Base-by-base conservation (phyloP, 2,888 invertebrate genomes). In the Chalcis sispes region DNA sequence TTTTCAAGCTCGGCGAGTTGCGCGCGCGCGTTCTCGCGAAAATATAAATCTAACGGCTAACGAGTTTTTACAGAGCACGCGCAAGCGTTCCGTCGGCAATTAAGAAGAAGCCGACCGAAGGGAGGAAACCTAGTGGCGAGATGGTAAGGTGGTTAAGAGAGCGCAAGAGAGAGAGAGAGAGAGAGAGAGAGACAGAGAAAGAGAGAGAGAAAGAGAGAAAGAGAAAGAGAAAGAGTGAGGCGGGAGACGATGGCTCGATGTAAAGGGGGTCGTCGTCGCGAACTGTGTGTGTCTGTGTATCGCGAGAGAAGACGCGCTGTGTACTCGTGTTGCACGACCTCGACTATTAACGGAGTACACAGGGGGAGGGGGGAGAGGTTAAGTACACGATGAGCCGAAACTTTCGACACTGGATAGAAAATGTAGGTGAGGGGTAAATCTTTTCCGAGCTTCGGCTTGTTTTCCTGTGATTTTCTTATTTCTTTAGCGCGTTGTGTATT, bases 31-130 rank as follows among this genome's bases (percentile, higher is more conserved):
- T 40, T n/a, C 27, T 7, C 25, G 42, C 25, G 23, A 65, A 48
- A 62, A 85, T 85, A 87, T 85, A 87, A 87, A 87, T 87, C 84
- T 67, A 82, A 80, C 48, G 67, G 82, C 82, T 86, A 87, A 87
- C 85, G 86, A 87, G 87, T 87, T 88, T 88, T 88, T 86, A 87
- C 84, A 81, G 80, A 79, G 84, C 79, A 77, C 36, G 80, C 78
- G n/a, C n/a, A n/a, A n/a, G n/a, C n/a, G n/a, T n/a, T 77, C 58
- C 80, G 83, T 20, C 66, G 70, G 72, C 73, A 78, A 78, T 75
- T 75, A 76, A 78, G 69, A n/a, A 20, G n/a, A n/a, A n/a, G 32
- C 66, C 25, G n/a, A n/a, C n/a, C n/a, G n/a, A n/a, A n/a, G n/a
- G n/a, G n/a, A n/a, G n/a, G n/a, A n/a, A n/a, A n/a, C n/a, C n/a